phyloP scores from a whole-genome alignment of 2,888 invertebrate species.

The Sesia bembeciformis region DNA sequence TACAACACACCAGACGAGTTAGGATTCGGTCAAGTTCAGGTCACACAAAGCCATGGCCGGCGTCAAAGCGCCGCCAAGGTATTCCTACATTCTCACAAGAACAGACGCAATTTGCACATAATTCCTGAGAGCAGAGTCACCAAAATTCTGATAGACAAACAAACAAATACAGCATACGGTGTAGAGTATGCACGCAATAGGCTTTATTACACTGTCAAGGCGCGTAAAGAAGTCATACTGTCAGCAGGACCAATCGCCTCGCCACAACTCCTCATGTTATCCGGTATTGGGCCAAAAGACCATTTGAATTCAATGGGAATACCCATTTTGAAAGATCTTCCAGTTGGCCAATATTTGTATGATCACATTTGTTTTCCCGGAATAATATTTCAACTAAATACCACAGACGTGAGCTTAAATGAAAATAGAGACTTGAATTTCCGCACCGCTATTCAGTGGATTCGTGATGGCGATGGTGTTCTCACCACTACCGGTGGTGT shows the following conservation, averaged over 20 bases:
- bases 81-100: constrained; percentile 69
- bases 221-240: constrained; percentile 80
- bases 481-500: constrained; percentile 73
- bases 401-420: constrained; percentile 28
- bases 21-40: constrained; percentile 78
- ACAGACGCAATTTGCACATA: constrained; percentile 73
- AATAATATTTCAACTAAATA: constrained; percentile 76
- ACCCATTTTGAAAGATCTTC: constrained; percentile 71
- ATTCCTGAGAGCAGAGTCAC: constrained; percentile 69
- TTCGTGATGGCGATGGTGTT: constrained; percentile 50
- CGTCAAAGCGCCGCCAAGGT: constrained; percentile 75
- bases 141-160: constrained; percentile 65
- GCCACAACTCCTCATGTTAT: constrained; percentile 88
- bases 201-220: constrained; percentile 53
- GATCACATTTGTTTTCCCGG: constrained; percentile 79
- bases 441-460: constrained; percentile 27
- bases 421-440: constrained; percentile 29
- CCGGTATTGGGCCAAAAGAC: constrained; percentile 78
- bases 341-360: constrained; percentile 77
- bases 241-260: constrained; percentile 86
- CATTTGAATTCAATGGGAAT: constrained; percentile 71
- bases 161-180: constrained; percentile 64
- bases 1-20: constrained; percentile 76
- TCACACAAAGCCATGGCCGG: constrained; percentile 74
- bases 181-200: constrained; percentile 67